Base-by-base conservation (phyloP, 2,888 invertebrate genomes). In the Drosophila mayaguana region DNA sequence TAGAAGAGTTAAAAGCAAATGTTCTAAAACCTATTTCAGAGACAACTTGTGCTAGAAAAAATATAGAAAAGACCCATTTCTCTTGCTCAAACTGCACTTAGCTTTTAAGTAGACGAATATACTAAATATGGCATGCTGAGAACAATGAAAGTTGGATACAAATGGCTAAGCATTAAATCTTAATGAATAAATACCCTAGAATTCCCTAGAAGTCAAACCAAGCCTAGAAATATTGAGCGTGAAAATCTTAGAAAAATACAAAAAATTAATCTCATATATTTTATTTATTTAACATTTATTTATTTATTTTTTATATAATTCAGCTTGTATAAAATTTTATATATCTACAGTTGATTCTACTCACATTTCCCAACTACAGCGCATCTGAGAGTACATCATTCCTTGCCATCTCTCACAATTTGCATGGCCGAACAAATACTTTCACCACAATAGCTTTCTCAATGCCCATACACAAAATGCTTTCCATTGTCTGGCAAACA, bases 401-500 rank as follows among this genome's bases (percentile, higher is more conserved):
- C 14, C 0, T 14, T 8, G 8, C 14, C 28, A 16, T 9, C n/a
- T n/a, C 8, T 2, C 28, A 8, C 42, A 59, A 55, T 65, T 42
- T 60, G 22, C n/a, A 34, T 55, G 42, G 42, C 14, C 50, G 34
- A 54, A 48, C 38, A 20, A 56, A 40, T 74, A 68, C 72, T 55
- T 70, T 72, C 45, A 43, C 61, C 43, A 55, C 45, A 50, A 72
- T 25, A 72, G 55, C 64, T 71, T 57, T 57, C 46, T 38, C 61
- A 25, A 14, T 50, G 18, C 25, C 34, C 60, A 51, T 36, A 36
- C 59, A 32, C 66, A 40, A 60, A 72, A 77, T 77, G 59, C 25
- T 50, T 50, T 9, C 60, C 36, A 45, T 62, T 62, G 61, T 63
- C 48, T 46, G 42, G 51, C 46, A 40, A 53, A 65, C 61, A 59